Base-by-base conservation (phyloP, 2,797 vertebrate species). In the Ctenopoma multispine region DNA sequence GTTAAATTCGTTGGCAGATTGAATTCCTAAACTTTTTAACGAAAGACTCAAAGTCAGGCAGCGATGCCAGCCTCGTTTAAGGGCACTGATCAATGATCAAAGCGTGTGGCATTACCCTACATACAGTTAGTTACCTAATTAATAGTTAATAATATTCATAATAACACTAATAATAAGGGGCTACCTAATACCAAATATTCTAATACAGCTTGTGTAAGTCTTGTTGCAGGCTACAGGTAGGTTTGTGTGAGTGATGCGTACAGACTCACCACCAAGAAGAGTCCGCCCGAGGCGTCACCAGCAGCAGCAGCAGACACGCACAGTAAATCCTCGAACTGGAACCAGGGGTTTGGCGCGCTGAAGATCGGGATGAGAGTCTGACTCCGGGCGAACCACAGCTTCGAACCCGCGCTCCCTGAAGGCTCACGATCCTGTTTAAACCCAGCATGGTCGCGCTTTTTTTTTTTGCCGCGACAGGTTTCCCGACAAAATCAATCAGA, bases 211-310 rank as follows among this genome's bases (percentile, higher is more conserved):
- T 4, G 7, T 5, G 9, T 62, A 29, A 53, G 72, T 74, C 4
- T 13, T 5, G 14, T 4, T 23, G 49, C 48, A 20, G 34, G 9
- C 49, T 72, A 38, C 36, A 38, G 68, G 61, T 46, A 23, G 49
- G 29, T 21, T 23, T 54, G 76, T 20, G 48, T 48, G 69, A 75
- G 68, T 83, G 67, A 81, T 57, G 48, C 70, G 55, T 72, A 74
- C 17, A 40, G 24, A 72, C 96, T 97, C 88, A 99, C 97, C 97
- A 98, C 97, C 97, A 98, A 47, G 96, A 98, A 44, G 96, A 96
- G 82, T 98, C 96, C 75, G 95, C 96, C 74, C 96, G 93, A 77
- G 96, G 96, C 63, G 97, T 96, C 75, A 97, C 92, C 75, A 96
- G 92, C 83, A 98, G 95, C 86, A 97, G 91, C 83, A 98, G 75